Evolutionary conservation across 2,113 vertebrate genomes (phyloP).

Genomic region (Datnioides undecimradiatus): DNA sequence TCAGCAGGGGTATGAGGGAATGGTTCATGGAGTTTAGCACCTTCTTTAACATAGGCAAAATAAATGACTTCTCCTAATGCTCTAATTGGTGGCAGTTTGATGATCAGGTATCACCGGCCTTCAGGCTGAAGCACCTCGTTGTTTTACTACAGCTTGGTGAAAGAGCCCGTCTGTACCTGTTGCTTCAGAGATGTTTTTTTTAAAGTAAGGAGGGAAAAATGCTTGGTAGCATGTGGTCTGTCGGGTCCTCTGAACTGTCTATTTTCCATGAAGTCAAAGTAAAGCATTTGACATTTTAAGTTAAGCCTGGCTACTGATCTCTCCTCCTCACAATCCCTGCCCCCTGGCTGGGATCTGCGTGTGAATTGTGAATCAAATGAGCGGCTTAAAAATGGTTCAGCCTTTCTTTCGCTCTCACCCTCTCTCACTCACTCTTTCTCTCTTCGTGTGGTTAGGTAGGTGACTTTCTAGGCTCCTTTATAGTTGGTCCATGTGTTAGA

Average conservation of each 20-base stretch:
- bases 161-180: conserved; percentile 77
- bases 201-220: conserved; percentile 52
- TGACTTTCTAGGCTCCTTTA: conserved; percentile 23
- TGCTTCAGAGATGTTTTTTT: conserved; percentile 41
- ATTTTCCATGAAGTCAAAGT: conserved; percentile 76
- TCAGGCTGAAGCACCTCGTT: conserved; percentile 77
- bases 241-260: conserved; percentile 69
- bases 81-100: conserved; percentile 83
- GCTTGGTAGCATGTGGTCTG: conserved; percentile 66
- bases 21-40: conserved; percentile 83
- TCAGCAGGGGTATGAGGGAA: conserved; percentile 81
- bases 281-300: conserved; percentile 77
- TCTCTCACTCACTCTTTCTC: conserved; percentile 2
- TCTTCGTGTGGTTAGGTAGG: conserved; percentile 22
- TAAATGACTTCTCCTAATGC: conserved; percentile 84
- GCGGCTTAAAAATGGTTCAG: conserved; percentile 66
- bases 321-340: conserved; percentile 71
- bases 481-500: conserved; percentile 41
- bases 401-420: conserved; percentile 35
- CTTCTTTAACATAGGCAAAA: conserved; percentile 82
- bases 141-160: conserved; percentile 74
- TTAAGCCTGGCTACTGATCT: conserved; percentile 75
- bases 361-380: conserved; percentile 74
- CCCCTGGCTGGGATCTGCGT: conserved; percentile 74
- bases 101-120: conserved; percentile 82